phyloP scores from a whole-genome alignment of 2,888 invertebrate species.

The Parnassius glacialis region DNA sequence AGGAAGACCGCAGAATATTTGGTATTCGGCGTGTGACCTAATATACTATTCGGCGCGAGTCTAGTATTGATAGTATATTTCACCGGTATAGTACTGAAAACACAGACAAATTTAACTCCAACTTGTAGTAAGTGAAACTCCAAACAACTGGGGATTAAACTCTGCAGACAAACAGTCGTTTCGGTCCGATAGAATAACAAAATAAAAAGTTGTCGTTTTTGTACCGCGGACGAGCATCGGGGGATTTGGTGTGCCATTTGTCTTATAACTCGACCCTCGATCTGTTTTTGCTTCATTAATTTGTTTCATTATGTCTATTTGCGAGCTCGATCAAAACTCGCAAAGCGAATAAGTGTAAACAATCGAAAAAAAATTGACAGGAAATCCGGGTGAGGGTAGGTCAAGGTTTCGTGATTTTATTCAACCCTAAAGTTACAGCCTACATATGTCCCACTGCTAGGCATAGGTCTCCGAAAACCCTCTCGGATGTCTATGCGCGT shows the following conservation, averaged over 20 bases:
- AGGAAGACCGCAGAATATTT: too few species aligned
- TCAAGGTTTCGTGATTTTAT: background rate
- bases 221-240: background rate
- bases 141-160: constrained; percentile 22
- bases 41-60: too few species aligned
- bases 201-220: constrained; percentile 27
- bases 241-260: constrained; percentile 15
- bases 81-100: background rate
- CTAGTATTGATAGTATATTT: too few species aligned
- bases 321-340: constrained; percentile 3
- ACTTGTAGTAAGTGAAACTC: constrained; percentile 4
- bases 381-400: constrained; percentile 5
- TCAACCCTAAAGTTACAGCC: too few species aligned
- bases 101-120: constrained; percentile 1
- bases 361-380: constrained; percentile 3
- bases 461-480: too few species aligned
- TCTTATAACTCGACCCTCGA: constrained; percentile 21
- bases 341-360: constrained; percentile 4
- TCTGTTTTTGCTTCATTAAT: constrained; percentile 21
- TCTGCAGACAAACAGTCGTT: constrained; percentile 15
- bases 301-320: constrained; percentile 23
- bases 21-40: too few species aligned
- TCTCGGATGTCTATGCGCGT: too few species aligned
- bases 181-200: constrained; percentile 20
- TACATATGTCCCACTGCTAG: too few species aligned